These are phyloP conservation scores for Callocephalon fimbriatum DNA, from an alignment of 2,113 vertebrate genomes.

Conservation along the genomic window DNA sequence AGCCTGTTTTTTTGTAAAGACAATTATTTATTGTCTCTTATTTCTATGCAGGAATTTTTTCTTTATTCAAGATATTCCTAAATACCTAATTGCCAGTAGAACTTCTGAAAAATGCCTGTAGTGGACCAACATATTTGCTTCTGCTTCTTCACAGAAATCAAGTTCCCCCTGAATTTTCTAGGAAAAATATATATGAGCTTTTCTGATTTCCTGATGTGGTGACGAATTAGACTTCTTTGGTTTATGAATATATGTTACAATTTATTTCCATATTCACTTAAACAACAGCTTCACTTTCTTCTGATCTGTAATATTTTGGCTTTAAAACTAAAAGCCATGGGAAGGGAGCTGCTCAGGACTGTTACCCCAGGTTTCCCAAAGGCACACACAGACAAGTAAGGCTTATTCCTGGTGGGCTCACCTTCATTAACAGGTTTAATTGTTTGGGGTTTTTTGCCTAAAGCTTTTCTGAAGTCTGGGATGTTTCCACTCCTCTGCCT, in stretches of 20 bases:
- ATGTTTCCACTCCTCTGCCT: background rate
- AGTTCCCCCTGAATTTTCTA: background rate
- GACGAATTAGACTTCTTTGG: background rate
- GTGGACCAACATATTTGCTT: background rate
- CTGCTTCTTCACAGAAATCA: background rate
- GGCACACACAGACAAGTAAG: background rate
- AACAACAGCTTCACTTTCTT: background rate
- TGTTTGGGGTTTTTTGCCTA: background rate
- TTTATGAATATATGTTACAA: background rate
- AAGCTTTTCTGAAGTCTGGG: background rate
- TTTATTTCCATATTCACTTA: background rate
- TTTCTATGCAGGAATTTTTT: background rate
- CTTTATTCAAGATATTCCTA: background rate
- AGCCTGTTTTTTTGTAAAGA: background rate
- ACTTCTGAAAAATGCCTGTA: background rate
- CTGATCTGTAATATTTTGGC: background rate
- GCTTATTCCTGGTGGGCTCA: background rate
- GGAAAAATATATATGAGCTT: background rate
- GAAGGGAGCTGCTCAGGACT: background rate
- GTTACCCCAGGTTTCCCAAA: background rate
- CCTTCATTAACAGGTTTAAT: background rate
- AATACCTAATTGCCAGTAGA: background rate
- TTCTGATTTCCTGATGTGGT: background rate
- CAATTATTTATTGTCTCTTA: background rate
- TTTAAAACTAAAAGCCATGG: background rate